Conservation (phyloP, 2,888 invertebrate species). For the Bombylius discolor region DNA sequence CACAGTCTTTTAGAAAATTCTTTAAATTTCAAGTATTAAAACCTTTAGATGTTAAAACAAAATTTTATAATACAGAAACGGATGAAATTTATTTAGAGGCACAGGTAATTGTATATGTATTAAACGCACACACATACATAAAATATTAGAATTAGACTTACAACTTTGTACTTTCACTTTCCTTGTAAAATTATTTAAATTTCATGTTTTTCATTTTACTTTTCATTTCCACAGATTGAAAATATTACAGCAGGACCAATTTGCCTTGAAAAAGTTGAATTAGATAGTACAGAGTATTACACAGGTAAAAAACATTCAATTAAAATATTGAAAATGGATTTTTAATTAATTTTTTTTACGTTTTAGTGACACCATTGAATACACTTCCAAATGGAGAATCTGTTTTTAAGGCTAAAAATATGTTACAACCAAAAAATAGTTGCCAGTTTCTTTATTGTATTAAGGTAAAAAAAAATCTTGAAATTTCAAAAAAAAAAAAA, state of each 20-base stretch:
- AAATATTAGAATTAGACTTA: background rate
- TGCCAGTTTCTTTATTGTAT: constrained; percentile 92
- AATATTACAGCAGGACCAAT: constrained; percentile 90
- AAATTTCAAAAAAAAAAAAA: too few species aligned
- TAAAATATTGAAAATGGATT: background rate
- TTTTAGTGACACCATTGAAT: constrained; percentile 56
- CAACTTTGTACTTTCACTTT: background rate
- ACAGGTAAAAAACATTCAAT: constrained; percentile 38
- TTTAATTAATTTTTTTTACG: background rate
- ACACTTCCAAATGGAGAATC: constrained; percentile 51
- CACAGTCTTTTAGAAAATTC: constrained; percentile 85
- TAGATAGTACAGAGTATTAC: constrained; percentile 87
- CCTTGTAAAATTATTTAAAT: too few species aligned
- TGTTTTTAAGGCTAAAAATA: constrained; percentile 64
- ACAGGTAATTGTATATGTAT: constrained; percentile 37
- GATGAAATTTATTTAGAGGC: constrained; percentile 63
- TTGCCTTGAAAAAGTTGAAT: constrained; percentile 82
- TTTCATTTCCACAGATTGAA: constrained; percentile 47
- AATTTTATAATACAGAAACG: constrained; percentile 89
- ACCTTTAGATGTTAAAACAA: constrained; percentile 96
- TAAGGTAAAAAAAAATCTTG: constrained; percentile 30
- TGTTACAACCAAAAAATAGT: constrained; percentile 78
- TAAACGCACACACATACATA: background rate
- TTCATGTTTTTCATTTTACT: constrained; percentile 17
- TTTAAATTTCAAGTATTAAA: constrained; percentile 98